These are phyloP conservation scores for Sebastes schlegelii DNA, from an alignment of 2,113 vertebrate species.

Conservation along the genomic window DNA sequence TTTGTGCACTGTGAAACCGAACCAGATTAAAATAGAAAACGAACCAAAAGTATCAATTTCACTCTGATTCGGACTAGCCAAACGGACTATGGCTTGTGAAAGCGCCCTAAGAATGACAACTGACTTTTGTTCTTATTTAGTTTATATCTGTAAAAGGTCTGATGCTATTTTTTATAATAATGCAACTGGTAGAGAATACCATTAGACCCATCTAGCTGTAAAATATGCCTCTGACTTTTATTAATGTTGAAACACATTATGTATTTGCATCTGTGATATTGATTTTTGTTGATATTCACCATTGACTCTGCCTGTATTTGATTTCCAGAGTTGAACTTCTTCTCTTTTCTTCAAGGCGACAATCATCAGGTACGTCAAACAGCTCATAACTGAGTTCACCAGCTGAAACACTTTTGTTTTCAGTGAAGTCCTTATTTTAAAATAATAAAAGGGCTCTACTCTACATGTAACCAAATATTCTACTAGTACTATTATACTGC, in stretches of 20 bases:
- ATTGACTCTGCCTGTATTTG: constrained; percentile 50
- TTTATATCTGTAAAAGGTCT: not conserved
- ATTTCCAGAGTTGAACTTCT: constrained; percentile 95
- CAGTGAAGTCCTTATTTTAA: not conserved
- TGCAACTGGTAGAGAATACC: not conserved
- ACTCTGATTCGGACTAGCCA: too few species aligned
- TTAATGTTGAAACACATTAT: not conserved
- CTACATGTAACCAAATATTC: not conserved
- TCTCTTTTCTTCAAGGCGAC: constrained; percentile 98
- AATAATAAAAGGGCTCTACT: not conserved
- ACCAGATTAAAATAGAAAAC: too few species aligned
- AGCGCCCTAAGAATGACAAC: too few species aligned
- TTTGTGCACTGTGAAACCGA: too few species aligned
- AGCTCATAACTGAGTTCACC: not conserved
- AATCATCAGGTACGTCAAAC: constrained; percentile 94
- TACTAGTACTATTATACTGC: too few species aligned
- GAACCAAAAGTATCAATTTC: too few species aligned
- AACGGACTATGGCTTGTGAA: too few species aligned
- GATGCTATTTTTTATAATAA: not conserved
- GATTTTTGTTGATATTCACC: not conserved
- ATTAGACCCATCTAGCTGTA: not conserved
- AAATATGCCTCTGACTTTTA: not conserved
- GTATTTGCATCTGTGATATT: not conserved
- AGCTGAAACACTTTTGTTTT: not conserved
- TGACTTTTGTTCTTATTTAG: not conserved